Conservation (phyloP, 2,888 invertebrate genomes). For the Cephus rjabovi region DNA sequence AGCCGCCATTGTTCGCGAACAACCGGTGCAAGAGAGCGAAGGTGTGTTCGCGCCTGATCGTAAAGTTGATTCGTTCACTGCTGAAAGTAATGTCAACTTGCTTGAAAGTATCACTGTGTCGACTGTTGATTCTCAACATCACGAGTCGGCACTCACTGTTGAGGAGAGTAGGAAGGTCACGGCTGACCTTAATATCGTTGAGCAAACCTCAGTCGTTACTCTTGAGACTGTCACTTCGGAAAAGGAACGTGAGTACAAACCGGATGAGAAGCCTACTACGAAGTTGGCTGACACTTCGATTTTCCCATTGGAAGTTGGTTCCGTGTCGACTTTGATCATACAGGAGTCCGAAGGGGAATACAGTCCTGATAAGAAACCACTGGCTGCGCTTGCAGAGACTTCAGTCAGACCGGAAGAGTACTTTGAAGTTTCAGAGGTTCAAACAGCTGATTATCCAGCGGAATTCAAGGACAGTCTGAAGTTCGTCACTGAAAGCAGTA, state of each 20-base stretch:
- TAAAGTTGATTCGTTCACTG: slow-evolving; percentile 49
- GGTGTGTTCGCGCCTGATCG: slow-evolving; percentile 66
- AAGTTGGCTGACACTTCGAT: slow-evolving; percentile 64
- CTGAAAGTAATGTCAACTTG: slow-evolving; percentile 54
- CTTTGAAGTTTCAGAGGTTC: slow-evolving; percentile 72
- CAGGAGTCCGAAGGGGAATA: slow-evolving; percentile 78
- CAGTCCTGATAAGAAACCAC: slow-evolving; percentile 68
- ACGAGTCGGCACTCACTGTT: slow-evolving; percentile 71
- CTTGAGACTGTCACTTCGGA: slow-evolving; percentile 73
- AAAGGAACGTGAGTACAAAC: slow-evolving; percentile 70
- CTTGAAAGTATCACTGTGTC: slow-evolving; percentile 71
- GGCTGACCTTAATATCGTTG: slow-evolving; percentile 73
- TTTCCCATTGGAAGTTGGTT: slow-evolving; percentile 72
- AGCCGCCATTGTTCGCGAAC: slow-evolving; percentile 71
- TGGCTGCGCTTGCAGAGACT: slow-evolving; percentile 70
- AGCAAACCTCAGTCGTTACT: slow-evolving; percentile 73
- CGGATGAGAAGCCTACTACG: slow-evolving; percentile 60
- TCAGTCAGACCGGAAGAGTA: slow-evolving; percentile 73
- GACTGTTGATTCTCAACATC: slow-evolving; percentile 75
- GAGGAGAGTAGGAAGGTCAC: slow-evolving; percentile 68
- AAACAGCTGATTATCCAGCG: slow-evolving; percentile 70
- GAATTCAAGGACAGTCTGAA: slow-evolving; percentile 70
- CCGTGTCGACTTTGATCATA: slow-evolving; percentile 70
- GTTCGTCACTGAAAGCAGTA: slow-evolving; percentile 70
- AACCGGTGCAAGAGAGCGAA: slow-evolving; percentile 76